A percentile compares a stretch with the other conserved stretches of the same genome.
These are phyloP conservation scores for Trichonephila clavata DNA, from an alignment of 1,140 invertebrate species.

Conservation along the genomic window DNA sequence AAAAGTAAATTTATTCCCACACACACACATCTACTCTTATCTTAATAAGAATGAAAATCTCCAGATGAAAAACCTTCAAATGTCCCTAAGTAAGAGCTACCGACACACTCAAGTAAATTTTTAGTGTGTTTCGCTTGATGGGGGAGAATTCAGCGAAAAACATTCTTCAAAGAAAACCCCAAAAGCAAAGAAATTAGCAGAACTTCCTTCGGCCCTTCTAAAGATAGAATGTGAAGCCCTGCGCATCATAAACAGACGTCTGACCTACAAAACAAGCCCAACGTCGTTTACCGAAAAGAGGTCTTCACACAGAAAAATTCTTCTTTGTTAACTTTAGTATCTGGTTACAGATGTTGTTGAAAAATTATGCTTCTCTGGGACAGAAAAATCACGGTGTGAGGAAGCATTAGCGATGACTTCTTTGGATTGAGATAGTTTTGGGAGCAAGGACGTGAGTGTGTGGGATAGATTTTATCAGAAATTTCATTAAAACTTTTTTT, in stretches of 20 bases:
- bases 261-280: slow-evolving; percentile 61
- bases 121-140: background rate
- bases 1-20: too few species aligned
- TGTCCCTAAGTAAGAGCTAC: background rate
- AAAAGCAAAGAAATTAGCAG: slow-evolving; percentile 60
- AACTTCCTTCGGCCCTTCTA: slow-evolving; percentile 39
- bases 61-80: too few species aligned
- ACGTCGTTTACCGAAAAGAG: slow-evolving; percentile 39
- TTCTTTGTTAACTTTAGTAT: slow-evolving; percentile 41
- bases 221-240: slow-evolving; percentile 52
- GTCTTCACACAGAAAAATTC: slow-evolving; percentile 43
- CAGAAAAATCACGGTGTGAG: background rate
- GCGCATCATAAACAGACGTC: slow-evolving; percentile 38
- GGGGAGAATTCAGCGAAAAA: background rate
- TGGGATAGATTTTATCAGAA: background rate
- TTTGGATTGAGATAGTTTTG: background rate
- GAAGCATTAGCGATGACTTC: background rate
- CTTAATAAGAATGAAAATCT: too few species aligned
- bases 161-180: background rate
- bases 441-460: background rate
- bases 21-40: too few species aligned
- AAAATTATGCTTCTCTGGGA: slow-evolving; percentile 5
- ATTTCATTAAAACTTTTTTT: background rate
- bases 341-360: slow-evolving; percentile 20
- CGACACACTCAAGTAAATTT: background rate